Base-by-base conservation (phyloP, 2,797 vertebrate species). In the Threskiornis aethiopicus region DNA sequence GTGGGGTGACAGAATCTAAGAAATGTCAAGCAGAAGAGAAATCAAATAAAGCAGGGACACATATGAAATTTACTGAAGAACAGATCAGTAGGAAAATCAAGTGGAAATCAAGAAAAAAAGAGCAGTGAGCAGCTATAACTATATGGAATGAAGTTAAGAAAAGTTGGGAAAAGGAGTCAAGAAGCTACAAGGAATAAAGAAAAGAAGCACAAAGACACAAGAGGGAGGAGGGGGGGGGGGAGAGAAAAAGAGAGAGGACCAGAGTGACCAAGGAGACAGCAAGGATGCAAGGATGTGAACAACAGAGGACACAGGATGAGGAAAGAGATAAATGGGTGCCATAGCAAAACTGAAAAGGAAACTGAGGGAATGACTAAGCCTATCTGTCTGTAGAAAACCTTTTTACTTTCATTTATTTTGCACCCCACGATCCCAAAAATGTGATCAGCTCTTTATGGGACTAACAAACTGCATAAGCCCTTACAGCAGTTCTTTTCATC, bases 401-500 rank as follows among this genome's bases (percentile, higher is more conserved):
- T 91, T 82, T 69, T 21, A 49, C 24, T 91, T 93, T 25, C 29
- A 20, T 72, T 82, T 78, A 21, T 46, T 66, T 65, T 80, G 14
- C 13, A 64, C 8, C 20, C 18, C 24, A 59, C 51, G 41, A 66
- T 55, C 42, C 65, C 33, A 25, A 54, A 93, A 80, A 73, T 11
- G 3, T 28, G 31, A 69, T 29, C 31, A 28, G 33, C 25, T 2
- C 72, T 77, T 89, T 65, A 84, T 42, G 16, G 54, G 33, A 55
- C 20, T 57, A 85, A 54, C 10, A 91, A 85, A 49, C 26, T 42
- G 24, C 6, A 5, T 42, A 47, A 92, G 21, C 19, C 93, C 99
- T 99, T 98, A 99, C 99, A 99, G 98, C 99, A 99, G 96, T 99
- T 99, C 86, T 95, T 98, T 97, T 99, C 99, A 84, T 99, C 99